phyloP scores from a whole-genome alignment of 2,888 invertebrate species.

The Ecliptopera silaceata region DNA sequence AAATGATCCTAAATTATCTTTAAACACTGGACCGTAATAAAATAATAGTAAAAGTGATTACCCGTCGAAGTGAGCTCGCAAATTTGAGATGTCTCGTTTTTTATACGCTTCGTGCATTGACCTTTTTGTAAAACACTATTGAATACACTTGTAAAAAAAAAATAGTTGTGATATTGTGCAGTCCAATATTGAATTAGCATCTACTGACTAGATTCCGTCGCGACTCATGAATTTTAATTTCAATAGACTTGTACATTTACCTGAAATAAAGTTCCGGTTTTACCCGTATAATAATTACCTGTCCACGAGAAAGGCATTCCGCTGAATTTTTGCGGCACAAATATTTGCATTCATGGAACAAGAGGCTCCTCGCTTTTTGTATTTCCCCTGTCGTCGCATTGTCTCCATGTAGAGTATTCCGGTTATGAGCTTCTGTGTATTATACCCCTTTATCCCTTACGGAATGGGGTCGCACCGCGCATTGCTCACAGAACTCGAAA shows the following conservation, averaged over 20 bases:
- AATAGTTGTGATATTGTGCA: neutral
- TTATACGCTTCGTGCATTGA: slow-evolving; percentile 9
- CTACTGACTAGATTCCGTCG: slow-evolving; percentile 8
- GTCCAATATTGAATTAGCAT: slow-evolving; percentile 13
- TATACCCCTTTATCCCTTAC: slow-evolving; percentile 28
- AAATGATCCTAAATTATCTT: slow-evolving; percentile 32
- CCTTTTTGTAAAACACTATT: slow-evolving; percentile 5
- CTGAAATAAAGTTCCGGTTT: slow-evolving; percentile 24
- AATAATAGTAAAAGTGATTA: slow-evolving; percentile 37
- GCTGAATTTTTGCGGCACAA: slow-evolving; percentile 29
- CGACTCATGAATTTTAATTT: slow-evolving; percentile 23
- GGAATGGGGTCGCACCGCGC: slow-evolving; percentile 32
- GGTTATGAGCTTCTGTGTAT: slow-evolving; percentile 36
- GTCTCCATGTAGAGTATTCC: slow-evolving; percentile 34
- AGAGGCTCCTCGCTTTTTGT: slow-evolving; percentile 36
- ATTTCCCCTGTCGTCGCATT: slow-evolving; percentile 37
- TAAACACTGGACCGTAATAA: slow-evolving; percentile 29
- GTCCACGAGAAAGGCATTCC: slow-evolving; percentile 31
- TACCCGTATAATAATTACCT: slow-evolving; percentile 26
- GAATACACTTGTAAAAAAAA: neutral
- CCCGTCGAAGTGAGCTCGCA: slow-evolving; percentile 29
- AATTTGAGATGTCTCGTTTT: slow-evolving; percentile 22
- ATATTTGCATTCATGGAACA: slow-evolving; percentile 38
- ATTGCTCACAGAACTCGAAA: slow-evolving; percentile 20
- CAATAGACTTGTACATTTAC: neutral